A percentile compares a stretch with the other conserved stretches of the same genome.
Evolutionary conservation across 2,113 vertebrate species (phyloP).

Genomic region (Alosa alosa): DNA sequence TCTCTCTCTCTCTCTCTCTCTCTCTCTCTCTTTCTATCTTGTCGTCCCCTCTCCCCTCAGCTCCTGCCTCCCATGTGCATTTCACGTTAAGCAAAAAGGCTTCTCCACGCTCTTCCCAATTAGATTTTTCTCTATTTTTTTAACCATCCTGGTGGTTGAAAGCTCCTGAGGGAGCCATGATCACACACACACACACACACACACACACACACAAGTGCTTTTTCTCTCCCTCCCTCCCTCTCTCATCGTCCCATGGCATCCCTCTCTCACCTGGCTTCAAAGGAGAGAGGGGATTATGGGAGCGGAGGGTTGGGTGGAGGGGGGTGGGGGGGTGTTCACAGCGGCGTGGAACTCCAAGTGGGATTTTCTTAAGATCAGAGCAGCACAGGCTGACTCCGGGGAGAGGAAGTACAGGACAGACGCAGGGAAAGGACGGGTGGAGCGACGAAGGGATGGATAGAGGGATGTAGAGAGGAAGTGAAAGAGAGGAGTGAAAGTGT

Average conservation of each 20-base stretch:
- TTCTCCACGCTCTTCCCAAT: constrained; percentile 37
- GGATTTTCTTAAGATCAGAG: constrained; percentile 42
- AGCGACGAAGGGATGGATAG: neutral
- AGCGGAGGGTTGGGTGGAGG: constrained; percentile 35
- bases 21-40: neutral
- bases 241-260: neutral
- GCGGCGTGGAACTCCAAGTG: constrained; percentile 47
- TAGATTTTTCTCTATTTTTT: constrained; percentile 35
- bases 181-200: constrained; percentile 10
- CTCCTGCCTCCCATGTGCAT: neutral
- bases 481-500: constrained; percentile 40
- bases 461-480: constrained; percentile 4
- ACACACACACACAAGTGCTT: neutral
- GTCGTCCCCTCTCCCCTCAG: constrained; percentile 25
- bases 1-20: neutral
- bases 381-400: constrained; percentile 33
- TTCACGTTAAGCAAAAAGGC: constrained; percentile 27
- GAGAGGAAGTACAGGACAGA: constrained; percentile 36
- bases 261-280: constrained; percentile 61
- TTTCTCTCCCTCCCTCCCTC: neutral
- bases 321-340: neutral
- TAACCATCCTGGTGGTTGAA: neutral
- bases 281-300: constrained; percentile 55
- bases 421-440: neutral
- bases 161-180: constrained; percentile 15